Conservation (phyloP, 2,113 vertebrate genomes). For the Nycticorax nycticorax region DNA sequence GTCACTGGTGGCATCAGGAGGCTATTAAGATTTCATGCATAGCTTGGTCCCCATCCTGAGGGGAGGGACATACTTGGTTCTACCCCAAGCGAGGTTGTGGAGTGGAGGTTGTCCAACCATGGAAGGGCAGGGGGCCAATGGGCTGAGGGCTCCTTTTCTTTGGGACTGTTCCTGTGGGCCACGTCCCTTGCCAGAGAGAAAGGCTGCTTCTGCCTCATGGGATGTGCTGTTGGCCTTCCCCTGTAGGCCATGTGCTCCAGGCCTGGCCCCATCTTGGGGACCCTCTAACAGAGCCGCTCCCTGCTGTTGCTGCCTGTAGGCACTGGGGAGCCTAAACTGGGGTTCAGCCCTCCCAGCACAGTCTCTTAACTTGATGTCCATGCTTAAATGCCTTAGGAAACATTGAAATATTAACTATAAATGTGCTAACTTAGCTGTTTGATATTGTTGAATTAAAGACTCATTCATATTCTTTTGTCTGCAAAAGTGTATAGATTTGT, state of each 20-base stretch:
- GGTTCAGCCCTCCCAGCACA: neutral
- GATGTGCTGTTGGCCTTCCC: neutral
- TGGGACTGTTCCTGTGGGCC: neutral
- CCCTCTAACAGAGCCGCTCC: neutral
- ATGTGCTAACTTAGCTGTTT: neutral
- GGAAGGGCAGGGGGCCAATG: neutral
- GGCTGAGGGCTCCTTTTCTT: neutral
- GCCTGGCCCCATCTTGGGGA: neutral
- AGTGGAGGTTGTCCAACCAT: neutral
- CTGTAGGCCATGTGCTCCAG: too few species aligned
- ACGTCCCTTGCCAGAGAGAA: neutral
- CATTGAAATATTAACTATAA: neutral
- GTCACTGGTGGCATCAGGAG: neutral
- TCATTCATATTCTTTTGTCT: neutral
- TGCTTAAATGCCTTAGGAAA: neutral
- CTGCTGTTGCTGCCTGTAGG: neutral
- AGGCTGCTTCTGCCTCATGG: neutral
- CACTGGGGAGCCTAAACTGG: neutral
- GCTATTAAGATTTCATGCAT: neutral
- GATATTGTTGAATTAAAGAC: neutral
- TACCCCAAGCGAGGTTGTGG: neutral
- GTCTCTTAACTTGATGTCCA: neutral
- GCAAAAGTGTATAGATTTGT: neutral
- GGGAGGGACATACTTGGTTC: neutral
- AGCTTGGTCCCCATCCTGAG: neutral